Percentiles rank a stretch among this genome's conserved stretches.
phyloP scores from a whole-genome alignment of 1,140 invertebrate species.

The Trichonephila clavata region DNA sequence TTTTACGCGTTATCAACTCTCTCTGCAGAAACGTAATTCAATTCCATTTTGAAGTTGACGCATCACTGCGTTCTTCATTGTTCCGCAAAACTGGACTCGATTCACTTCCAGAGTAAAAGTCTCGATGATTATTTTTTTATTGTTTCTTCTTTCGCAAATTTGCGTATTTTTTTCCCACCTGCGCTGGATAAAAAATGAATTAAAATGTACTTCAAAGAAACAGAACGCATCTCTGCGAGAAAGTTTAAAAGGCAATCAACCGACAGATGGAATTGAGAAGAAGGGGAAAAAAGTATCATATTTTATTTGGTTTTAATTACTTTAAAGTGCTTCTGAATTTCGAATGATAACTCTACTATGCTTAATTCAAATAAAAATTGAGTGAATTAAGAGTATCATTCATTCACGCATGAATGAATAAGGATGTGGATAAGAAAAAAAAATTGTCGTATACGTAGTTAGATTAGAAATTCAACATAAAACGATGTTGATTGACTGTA shows the following conservation, averaged over 20 bases:
- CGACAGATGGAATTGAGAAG: neutral
- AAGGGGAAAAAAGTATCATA: conserved; percentile 1
- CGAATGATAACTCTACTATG: conserved; percentile 1
- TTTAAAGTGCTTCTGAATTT: neutral
- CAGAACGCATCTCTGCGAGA: neutral
- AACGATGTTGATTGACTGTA: neutral
- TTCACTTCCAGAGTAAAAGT: neutral
- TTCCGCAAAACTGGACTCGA: conserved; percentile 3
- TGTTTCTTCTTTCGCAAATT: neutral
- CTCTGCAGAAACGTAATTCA: conserved; percentile 24
- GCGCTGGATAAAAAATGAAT: neutral
- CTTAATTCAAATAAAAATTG: neutral
- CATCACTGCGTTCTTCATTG: neutral
- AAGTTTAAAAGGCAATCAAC: neutral
- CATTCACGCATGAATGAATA: neutral
- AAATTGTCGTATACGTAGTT: neutral
- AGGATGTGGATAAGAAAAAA: neutral
- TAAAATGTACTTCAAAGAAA: neutral
- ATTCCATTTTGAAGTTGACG: conserved; percentile 44
- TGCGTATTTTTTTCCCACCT: neutral
- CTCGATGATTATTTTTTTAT: neutral
- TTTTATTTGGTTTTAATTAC: conserved; percentile 27
- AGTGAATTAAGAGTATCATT: neutral
- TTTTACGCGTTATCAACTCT: conserved; percentile 61
- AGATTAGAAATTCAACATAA: neutral